Conservation (phyloP, 2,113 vertebrate genomes). For the Calcarius ornatus region DNA sequence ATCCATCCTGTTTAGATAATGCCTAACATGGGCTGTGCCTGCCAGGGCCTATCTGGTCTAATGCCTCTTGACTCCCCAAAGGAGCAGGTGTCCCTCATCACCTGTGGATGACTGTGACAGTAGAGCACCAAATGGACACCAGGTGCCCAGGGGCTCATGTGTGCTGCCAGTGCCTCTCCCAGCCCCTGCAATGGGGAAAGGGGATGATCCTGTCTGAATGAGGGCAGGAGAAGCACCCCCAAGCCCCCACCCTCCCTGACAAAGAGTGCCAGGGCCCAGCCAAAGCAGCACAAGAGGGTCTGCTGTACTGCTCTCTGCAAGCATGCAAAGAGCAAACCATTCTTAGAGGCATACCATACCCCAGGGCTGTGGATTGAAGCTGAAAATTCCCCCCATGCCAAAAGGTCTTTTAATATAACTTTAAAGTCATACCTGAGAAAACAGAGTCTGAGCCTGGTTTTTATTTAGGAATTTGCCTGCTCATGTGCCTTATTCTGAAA, state of each 20-base stretch:
- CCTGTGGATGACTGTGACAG: not conserved
- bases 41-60: not conserved
- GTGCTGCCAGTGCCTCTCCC: not conserved
- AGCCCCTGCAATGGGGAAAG: accelerated
- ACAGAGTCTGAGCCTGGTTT: not conserved
- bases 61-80: not conserved
- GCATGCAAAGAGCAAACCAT: not conserved
- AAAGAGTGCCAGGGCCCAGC: not conserved
- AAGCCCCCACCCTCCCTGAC: not conserved
- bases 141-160: accelerated
- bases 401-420: not conserved
- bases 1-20: not conserved
- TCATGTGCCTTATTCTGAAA: not conserved
- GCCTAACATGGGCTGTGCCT: not conserved
- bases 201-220: not conserved
- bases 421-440: not conserved
- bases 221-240: not conserved
- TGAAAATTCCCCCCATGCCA: not conserved
- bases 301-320: not conserved
- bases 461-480: not conserved
- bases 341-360: not conserved
- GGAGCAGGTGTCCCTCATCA: not conserved
- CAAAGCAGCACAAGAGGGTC: not conserved
- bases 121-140: accelerated
- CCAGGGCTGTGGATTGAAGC: not conserved